Percentiles rank a stretch among this genome's conserved stretches.
These are phyloP conservation scores for Achroia grisella DNA, from an alignment of 1,140 invertebrate species.

Conservation along the genomic window DNA sequence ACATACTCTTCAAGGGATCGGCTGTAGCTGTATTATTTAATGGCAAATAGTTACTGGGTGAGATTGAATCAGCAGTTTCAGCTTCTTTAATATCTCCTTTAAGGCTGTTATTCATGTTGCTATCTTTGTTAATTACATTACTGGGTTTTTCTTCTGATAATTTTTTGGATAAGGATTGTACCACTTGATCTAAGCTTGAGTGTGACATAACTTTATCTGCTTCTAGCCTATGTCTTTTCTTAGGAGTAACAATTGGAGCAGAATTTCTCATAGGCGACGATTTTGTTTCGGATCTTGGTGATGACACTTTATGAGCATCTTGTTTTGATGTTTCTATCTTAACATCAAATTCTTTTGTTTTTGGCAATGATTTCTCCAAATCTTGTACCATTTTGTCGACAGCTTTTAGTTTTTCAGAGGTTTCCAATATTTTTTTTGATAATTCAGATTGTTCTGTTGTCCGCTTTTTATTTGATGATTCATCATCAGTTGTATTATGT, in stretches of 20 bases:
- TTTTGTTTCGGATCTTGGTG: conserved; percentile 58
- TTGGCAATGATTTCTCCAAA: conserved; percentile 66
- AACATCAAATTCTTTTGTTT: conserved; percentile 54
- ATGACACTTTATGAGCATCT: conserved; percentile 43
- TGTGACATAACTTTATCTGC: conserved; percentile 55
- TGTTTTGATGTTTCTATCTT: conserved; percentile 44
- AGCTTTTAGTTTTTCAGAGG: conserved; percentile 68
- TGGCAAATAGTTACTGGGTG: conserved; percentile 34
- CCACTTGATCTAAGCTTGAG: conserved; percentile 63
- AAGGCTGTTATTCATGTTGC: conserved; percentile 34
- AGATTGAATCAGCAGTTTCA: conserved; percentile 24
- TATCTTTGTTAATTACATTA: conserved; percentile 30
- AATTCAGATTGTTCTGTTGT: conserved; percentile 61
- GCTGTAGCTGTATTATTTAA: conserved; percentile 36
- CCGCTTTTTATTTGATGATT: conserved; percentile 57
- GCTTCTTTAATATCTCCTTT: conserved; percentile 36
- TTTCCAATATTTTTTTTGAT: conserved; percentile 71
- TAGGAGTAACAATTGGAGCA: conserved; percentile 71
- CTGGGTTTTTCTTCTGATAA: conserved; percentile 58
- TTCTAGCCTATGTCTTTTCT: conserved; percentile 74
- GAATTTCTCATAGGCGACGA: conserved; percentile 46
- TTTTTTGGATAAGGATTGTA: conserved; percentile 68
- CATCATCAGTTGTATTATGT: conserved; percentile 44
- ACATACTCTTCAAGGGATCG: conserved; percentile 63
- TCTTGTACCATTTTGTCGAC: conserved; percentile 70